These are phyloP conservation scores for Trichosurus vulpecula DNA, from an alignment of 2,797 vertebrate species.

Conservation along the genomic window DNA sequence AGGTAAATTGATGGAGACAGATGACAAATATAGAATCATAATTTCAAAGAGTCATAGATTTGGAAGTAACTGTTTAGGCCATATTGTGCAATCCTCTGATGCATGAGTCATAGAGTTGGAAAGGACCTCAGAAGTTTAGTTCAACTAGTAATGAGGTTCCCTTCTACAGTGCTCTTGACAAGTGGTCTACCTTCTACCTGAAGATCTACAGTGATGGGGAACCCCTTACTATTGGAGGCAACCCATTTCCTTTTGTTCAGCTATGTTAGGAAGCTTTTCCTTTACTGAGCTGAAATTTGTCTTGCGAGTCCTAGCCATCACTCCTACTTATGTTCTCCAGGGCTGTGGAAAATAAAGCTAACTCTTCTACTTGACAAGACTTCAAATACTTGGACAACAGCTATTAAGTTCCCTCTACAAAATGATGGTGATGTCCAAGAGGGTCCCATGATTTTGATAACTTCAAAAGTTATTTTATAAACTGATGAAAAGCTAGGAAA, in stretches of 20 bases:
- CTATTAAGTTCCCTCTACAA: background rate
- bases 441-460: background rate
- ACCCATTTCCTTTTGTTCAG: background rate
- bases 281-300: background rate
- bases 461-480: background rate
- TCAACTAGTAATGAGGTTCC: background rate
- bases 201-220: background rate
- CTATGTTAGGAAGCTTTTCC: background rate
- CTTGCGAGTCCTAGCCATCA: background rate
- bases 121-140: background rate
- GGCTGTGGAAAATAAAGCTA: background rate
- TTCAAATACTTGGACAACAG: background rate
- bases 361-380: background rate
- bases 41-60: background rate
- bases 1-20: background rate
- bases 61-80: background rate
- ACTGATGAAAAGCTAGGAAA: background rate
- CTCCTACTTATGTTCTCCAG: background rate
- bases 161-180: background rate
- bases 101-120: background rate
- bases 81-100: background rate
- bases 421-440: background rate
- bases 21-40: background rate
- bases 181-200: background rate
- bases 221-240: background rate